Percentiles rank a stretch among this genome's conserved stretches.
Conservation (phyloP, 2,888 invertebrate species). For the Chrysina gloriosa region DNA sequence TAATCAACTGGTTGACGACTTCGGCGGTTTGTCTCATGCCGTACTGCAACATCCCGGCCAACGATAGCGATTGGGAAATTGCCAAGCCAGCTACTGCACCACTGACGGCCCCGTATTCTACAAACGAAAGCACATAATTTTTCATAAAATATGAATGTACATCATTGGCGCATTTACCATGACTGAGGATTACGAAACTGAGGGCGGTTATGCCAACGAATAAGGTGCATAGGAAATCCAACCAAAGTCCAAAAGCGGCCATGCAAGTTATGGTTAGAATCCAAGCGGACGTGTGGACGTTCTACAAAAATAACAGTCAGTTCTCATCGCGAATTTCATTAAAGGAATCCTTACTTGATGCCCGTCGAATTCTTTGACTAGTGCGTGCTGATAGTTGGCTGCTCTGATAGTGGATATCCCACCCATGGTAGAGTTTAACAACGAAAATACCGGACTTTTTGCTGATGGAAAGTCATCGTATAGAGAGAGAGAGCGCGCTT, state of each 20-base stretch:
- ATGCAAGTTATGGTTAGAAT: constrained; percentile 72
- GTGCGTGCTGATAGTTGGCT: constrained; percentile 75
- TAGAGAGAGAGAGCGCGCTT: background rate
- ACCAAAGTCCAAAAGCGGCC: constrained; percentile 74
- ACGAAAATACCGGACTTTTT: constrained; percentile 90
- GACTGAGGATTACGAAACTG: constrained; percentile 69
- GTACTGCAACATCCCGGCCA: constrained; percentile 83
- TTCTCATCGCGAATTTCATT: background rate
- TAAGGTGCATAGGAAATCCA: constrained; percentile 71
- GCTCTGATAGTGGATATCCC: constrained; percentile 89
- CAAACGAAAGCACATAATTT: constrained; percentile 67
- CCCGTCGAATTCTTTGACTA: constrained; percentile 78
- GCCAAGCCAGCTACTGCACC: constrained; percentile 75
- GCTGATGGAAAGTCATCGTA: constrained; percentile 64
- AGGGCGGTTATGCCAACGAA: constrained; percentile 72
- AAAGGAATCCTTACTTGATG: constrained; percentile 56
- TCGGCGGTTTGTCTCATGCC: constrained; percentile 82
- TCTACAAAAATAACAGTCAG: constrained; percentile 54
- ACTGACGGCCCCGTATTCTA: constrained; percentile 56
- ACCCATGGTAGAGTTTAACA: constrained; percentile 83
- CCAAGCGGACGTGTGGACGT: constrained; percentile 74
- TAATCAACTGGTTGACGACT: constrained; percentile 76
- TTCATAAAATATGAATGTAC: background rate
- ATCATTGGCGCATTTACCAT: constrained; percentile 61
- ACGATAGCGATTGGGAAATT: constrained; percentile 74